Percentiles rank a stretch among this genome's conserved stretches.
These are phyloP conservation scores for Enteromius radiatus DNA, from an alignment of 2,797 vertebrate genomes.

Conservation along the genomic window DNA sequence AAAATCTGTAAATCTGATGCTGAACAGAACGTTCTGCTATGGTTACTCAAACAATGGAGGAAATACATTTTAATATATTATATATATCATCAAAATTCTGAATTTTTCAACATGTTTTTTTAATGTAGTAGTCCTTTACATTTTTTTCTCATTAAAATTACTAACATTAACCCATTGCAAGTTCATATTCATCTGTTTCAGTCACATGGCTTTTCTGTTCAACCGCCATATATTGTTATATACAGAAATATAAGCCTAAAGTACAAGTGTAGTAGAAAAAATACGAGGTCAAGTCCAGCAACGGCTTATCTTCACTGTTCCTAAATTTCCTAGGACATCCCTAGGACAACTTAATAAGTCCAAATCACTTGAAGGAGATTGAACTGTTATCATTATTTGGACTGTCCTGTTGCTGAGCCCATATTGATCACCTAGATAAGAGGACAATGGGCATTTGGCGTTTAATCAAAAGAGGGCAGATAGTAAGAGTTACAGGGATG, in stretches of 20 bases:
- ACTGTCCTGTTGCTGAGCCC: conserved; percentile 25
- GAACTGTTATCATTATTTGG: conserved; percentile 32
- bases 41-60: neutral
- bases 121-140: neutral
- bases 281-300: neutral
- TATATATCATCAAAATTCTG: neutral
- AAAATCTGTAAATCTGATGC: neutral
- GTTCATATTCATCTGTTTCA: neutral
- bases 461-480: conserved; percentile 51
- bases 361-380: conserved; percentile 18
- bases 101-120: neutral
- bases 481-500: conserved; percentile 27
- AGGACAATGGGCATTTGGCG: conserved; percentile 48
- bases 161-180: too few species aligned
- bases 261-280: neutral
- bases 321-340: conserved; percentile 9
- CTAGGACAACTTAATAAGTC: conserved; percentile 38
- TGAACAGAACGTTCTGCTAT: neutral
- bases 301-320: neutral
- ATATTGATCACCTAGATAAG: conserved; percentile 42
- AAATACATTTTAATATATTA: neutral
- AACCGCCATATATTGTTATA: neutral
- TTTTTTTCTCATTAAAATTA: neutral
- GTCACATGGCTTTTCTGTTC: neutral
- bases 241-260: too few species aligned